Percentiles rank a stretch among this genome's conserved stretches.
These are phyloP conservation scores for Sebastes vulpes DNA, from an alignment of 2,797 vertebrate species.

Conservation along the genomic window DNA sequence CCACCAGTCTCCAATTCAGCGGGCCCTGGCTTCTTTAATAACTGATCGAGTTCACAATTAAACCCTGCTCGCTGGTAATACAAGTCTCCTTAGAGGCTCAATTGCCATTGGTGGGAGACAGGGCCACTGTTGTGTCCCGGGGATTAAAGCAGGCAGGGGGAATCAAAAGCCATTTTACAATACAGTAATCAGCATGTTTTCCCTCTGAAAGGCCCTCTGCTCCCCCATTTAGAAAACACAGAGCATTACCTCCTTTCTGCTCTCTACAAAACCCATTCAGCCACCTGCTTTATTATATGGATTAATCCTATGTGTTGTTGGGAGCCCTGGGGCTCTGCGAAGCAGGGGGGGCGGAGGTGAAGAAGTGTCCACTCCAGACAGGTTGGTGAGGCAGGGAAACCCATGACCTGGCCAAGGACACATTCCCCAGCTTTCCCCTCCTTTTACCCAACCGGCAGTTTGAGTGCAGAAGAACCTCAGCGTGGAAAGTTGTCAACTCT, in stretches of 20 bases:
- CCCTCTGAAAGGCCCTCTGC: conserved; percentile 85
- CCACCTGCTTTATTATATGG: conserved; percentile 84
- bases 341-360: conserved; percentile 69
- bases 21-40: conserved; percentile 85
- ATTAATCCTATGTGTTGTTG: conserved; percentile 83
- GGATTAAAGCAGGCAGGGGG: conserved; percentile 88
- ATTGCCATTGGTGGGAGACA: conserved; percentile 84
- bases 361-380: conserved; percentile 77
- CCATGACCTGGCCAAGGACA: conserved; percentile 67
- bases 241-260: conserved; percentile 81
- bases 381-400: conserved; percentile 74
- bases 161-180: conserved; percentile 92
- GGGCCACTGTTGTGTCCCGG: conserved; percentile 87
- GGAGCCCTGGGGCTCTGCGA: conserved; percentile 68
- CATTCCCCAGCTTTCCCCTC: conserved; percentile 4
- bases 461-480: background rate
- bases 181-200: conserved; percentile 93
- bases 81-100: conserved; percentile 86
- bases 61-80: conserved; percentile 87
- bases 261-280: conserved; percentile 86
- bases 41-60: conserved; percentile 89
- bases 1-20: conserved; percentile 82
- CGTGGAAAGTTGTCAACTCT: background rate
- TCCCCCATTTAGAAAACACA: conserved; percentile 88
- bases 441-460: background rate